A percentile compares a stretch with the other conserved stretches of the same genome.
Conservation (phyloP, 2,888 invertebrate species). For the Drosophila mayaguana region DNA sequence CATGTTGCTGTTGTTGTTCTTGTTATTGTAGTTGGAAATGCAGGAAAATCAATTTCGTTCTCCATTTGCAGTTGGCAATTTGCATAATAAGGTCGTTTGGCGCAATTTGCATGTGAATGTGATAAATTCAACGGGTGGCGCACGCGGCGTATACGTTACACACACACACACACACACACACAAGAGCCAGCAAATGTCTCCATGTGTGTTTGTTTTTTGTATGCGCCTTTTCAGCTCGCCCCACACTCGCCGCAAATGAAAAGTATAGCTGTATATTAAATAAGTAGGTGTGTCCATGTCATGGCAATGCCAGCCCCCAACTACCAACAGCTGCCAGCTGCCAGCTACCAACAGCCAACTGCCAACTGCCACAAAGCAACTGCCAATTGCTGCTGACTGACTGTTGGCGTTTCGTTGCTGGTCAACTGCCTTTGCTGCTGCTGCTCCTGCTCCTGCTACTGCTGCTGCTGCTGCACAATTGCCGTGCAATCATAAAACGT, state of each 20-base stretch:
- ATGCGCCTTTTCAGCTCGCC: slow-evolving; percentile 33
- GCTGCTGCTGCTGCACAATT: slow-evolving; percentile 19
- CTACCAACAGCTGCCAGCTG: slow-evolving; percentile 19
- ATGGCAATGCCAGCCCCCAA: slow-evolving; percentile 56
- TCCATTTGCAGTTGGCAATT: slow-evolving; percentile 85
- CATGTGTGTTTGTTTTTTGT: slow-evolving; percentile 45
- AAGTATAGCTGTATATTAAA: slow-evolving; percentile 78
- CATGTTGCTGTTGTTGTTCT: slow-evolving; percentile 5
- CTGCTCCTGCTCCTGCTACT: too few relatives aligned
- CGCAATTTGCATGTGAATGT: slow-evolving; percentile 85
- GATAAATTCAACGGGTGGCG: slow-evolving; percentile 80
- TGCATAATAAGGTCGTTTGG: slow-evolving; percentile 85
- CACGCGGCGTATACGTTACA: slow-evolving; percentile 67
- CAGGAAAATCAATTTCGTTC: slow-evolving; percentile 85
- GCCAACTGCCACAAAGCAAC: slow-evolving; percentile 27
- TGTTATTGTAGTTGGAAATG: slow-evolving; percentile 62
- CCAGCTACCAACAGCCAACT: slow-evolving; percentile 13
- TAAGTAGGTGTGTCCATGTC: slow-evolving; percentile 71
- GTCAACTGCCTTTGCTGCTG: neutral
- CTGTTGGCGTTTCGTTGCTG: slow-evolving; percentile 7
- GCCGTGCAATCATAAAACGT: slow-evolving; percentile 54
- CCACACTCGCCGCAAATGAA: slow-evolving; percentile 28
- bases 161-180: slow-evolving; percentile 5
- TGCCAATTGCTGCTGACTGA: slow-evolving; percentile 37
- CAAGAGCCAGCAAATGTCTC: too few relatives aligned